phyloP scores from a whole-genome alignment of 2,888 invertebrate genomes.

The Cerceris rybyensis region DNA sequence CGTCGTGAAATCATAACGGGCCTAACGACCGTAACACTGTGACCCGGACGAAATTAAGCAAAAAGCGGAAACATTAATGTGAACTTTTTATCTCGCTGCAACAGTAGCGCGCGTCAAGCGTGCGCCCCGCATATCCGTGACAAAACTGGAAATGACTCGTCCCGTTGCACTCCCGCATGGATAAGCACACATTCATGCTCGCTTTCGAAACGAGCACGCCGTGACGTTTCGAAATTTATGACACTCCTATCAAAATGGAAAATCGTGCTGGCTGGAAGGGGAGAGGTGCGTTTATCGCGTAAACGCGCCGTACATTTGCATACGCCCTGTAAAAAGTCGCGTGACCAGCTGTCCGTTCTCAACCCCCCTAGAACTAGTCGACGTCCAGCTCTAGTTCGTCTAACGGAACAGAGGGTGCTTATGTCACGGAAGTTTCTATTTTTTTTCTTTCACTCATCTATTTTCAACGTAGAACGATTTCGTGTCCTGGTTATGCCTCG shows the following conservation, averaged over 20 bases:
- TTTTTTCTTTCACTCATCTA: slow-evolving; percentile 5
- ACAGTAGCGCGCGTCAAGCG: background rate
- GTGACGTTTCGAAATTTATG: slow-evolving; percentile 35
- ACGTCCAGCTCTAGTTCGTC: slow-evolving; percentile 11
- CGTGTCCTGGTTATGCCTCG: background rate
- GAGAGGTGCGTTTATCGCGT: slow-evolving; percentile 52
- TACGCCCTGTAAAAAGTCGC: slow-evolving; percentile 63
- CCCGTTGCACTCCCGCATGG: slow-evolving; percentile 29
- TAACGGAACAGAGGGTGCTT: slow-evolving; percentile 4
- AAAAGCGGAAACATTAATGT: slow-evolving; percentile 6
- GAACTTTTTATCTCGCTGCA: background rate
- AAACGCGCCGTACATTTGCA: slow-evolving; percentile 59
- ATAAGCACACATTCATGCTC: slow-evolving; percentile 31
- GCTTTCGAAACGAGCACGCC: slow-evolving; percentile 27
- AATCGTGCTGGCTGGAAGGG: slow-evolving; percentile 34
- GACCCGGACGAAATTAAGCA: background rate
- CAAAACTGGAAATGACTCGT: slow-evolving; percentile 4
- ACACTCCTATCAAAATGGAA: slow-evolving; percentile 46
- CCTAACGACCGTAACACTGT: no score
- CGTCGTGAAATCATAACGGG: background rate
- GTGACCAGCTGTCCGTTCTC: slow-evolving; percentile 52
- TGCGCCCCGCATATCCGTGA: slow-evolving; percentile 6
- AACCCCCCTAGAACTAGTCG: slow-evolving; percentile 8
- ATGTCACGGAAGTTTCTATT: slow-evolving; percentile 39
- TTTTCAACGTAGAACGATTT: background rate